Conservation (phyloP, 1,140 invertebrate species). For the Lepidurus arcticus region DNA sequence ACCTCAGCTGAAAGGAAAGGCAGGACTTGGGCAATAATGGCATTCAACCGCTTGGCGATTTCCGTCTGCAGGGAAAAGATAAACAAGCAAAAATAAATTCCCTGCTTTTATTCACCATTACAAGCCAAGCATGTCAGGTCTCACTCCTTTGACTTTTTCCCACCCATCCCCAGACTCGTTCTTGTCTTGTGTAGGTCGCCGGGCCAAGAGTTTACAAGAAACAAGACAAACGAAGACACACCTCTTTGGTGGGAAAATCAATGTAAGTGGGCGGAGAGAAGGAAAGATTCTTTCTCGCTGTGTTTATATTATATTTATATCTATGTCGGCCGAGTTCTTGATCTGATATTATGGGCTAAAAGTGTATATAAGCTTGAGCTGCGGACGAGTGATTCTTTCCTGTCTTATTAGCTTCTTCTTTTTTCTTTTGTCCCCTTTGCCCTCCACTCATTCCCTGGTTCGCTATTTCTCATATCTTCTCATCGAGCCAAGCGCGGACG, state of each 20-base stretch:
- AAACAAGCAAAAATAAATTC: constrained; percentile 30
- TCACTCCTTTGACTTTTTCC: background rate
- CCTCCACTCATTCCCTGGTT: background rate
- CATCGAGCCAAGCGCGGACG: background rate
- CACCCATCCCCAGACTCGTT: background rate
- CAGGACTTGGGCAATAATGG: constrained; percentile 92
- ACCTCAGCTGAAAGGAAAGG: constrained; percentile 92
- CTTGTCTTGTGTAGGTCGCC: background rate
- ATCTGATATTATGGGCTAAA: no score
- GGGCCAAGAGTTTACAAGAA: background rate
- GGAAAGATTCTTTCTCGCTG: background rate
- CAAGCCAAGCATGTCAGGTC: background rate
- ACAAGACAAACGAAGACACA: background rate
- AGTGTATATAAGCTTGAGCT: no score
- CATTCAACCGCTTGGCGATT: constrained; percentile 93
- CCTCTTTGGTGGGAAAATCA: background rate
- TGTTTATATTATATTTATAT: background rate
- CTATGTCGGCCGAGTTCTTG: background rate
- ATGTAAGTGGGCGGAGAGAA: background rate
- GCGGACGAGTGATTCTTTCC: no score
- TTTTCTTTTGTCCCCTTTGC: background rate
- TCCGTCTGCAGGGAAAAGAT: constrained; percentile 74
- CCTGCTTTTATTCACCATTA: constrained; percentile 20
- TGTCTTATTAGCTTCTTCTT: no score
- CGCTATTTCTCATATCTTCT: constrained; percentile 3